Evolutionary conservation across 2,888 invertebrate species (phyloP).

Genomic region (Horisme vitalbata): DNA sequence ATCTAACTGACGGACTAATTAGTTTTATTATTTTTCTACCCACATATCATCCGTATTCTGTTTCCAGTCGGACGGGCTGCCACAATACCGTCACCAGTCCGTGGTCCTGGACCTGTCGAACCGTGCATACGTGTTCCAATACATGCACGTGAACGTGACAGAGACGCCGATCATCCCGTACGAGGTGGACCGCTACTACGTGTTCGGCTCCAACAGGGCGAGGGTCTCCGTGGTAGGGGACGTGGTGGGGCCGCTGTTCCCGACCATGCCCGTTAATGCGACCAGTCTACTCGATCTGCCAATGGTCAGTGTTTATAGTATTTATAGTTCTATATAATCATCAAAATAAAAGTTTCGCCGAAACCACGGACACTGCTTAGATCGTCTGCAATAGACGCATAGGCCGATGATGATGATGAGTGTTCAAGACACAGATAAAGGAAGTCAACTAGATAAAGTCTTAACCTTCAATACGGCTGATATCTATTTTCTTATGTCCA

Average conservation of each 20-base stretch:
- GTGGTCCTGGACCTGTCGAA: conserved; percentile 95
- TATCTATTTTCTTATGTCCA: too few species aligned
- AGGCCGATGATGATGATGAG: too few species aligned
- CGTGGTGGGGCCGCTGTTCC: conserved; percentile 96
- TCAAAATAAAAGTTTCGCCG: too few species aligned
- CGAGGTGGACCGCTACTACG: conserved; percentile 91
- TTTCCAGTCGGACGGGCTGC: conserved; percentile 92
- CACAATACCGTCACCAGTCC: conserved; percentile 96
- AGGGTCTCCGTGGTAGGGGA: conserved; percentile 93
- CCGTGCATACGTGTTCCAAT: conserved; percentile 95
- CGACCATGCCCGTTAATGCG: conserved; percentile 95
- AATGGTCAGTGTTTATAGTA: conserved; percentile 79
- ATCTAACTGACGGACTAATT: too few species aligned
- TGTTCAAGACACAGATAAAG: too few species aligned
- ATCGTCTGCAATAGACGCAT: too few species aligned
- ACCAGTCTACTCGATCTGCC: conserved; percentile 90
- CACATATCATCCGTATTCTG: too few species aligned
- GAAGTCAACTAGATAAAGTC: too few species aligned
- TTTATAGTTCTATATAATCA: not conserved
- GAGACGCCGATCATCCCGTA: conserved; percentile 97
- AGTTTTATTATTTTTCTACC: too few species aligned
- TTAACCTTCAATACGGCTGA: too few species aligned
- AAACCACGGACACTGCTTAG: too few species aligned
- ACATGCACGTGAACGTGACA: conserved; percentile 97
- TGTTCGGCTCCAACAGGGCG: conserved; percentile 95